Evolutionary conservation across 2,888 invertebrate species (phyloP).

Genomic region (Sthenelais limicola): DNA sequence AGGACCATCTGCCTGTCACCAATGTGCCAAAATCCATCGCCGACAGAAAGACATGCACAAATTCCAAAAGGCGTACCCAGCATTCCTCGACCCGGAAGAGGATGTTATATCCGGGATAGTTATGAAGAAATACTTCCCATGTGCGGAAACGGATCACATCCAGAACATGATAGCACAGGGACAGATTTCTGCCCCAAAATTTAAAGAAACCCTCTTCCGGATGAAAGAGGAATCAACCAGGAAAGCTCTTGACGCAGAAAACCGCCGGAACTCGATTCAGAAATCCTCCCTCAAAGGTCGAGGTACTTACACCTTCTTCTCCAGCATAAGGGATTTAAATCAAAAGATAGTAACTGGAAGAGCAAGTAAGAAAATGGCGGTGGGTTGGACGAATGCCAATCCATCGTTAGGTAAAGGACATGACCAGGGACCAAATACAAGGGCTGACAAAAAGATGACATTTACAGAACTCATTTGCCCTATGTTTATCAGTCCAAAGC

Average conservation of each 20-base stretch:
- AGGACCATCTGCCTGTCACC: constrained; percentile 62
- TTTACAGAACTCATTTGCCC: constrained; percentile 53
- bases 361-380: neutral
- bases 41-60: constrained; percentile 51
- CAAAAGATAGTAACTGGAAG: constrained; percentile 57
- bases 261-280: neutral
- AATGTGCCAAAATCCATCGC: constrained; percentile 58
- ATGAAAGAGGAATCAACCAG: constrained; percentile 4
- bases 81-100: constrained; percentile 45
- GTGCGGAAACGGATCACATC: constrained; percentile 57
- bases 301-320: constrained; percentile 55
- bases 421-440: neutral
- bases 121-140: constrained; percentile 57
- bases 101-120: constrained; percentile 59
- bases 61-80: constrained; percentile 56
- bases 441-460: constrained; percentile 2
- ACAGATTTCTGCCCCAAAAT: constrained; percentile 52
- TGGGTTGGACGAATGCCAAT: neutral
- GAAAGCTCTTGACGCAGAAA: constrained; percentile 2
- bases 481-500: constrained; percentile 62
- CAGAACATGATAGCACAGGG: constrained; percentile 60
- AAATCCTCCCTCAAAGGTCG: neutral
- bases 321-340: constrained; percentile 60
- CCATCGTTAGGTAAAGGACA: neutral
- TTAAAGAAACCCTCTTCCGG: constrained; percentile 6